These are phyloP conservation scores for Polia nebulosa DNA, from an alignment of 2,888 invertebrate species.

Conservation along the genomic window DNA sequence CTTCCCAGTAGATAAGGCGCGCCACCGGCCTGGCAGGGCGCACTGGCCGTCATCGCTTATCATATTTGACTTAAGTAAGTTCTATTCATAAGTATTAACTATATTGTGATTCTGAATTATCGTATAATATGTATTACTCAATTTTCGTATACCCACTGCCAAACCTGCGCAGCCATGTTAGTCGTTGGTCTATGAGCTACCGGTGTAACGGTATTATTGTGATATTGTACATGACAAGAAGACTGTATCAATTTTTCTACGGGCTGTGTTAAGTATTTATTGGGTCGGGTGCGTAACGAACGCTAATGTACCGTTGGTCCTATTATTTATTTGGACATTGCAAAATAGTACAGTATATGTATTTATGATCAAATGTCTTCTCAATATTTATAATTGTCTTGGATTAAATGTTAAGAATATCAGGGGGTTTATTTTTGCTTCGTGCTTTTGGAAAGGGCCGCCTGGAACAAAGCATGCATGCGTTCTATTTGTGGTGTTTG, in stretches of 20 bases:
- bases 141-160: conserved; percentile 84
- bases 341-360: conserved; percentile 52
- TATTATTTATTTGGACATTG: conserved; percentile 65
- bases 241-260: conserved; percentile 74
- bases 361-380: conserved; percentile 35
- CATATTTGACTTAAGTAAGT: conserved; percentile 83
- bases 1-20: conserved; percentile 23
- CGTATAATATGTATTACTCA: conserved; percentile 79
- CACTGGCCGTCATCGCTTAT: conserved; percentile 77
- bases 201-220: conserved; percentile 75
- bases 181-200: conserved; percentile 75
- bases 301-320: conserved; percentile 65
- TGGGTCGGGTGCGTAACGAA: conserved; percentile 55
- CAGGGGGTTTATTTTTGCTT: conserved; percentile 50
- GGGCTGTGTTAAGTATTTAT: conserved; percentile 79
- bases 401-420: conserved; percentile 25
- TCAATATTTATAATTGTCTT: conserved; percentile 34
- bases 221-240: conserved; percentile 77
- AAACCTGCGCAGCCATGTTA: conserved; percentile 75
- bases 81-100: conserved; percentile 88
- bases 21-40: conserved; percentile 71
- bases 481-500: conserved; percentile 32
- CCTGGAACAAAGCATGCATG: conserved; percentile 35
- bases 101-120: conserved; percentile 89
- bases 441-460: conserved; percentile 9